A percentile compares a stretch with the other conserved stretches of the same genome.
phyloP scores from a whole-genome alignment of 2,113 vertebrate genomes.

The Chaenogobius annularis region DNA sequence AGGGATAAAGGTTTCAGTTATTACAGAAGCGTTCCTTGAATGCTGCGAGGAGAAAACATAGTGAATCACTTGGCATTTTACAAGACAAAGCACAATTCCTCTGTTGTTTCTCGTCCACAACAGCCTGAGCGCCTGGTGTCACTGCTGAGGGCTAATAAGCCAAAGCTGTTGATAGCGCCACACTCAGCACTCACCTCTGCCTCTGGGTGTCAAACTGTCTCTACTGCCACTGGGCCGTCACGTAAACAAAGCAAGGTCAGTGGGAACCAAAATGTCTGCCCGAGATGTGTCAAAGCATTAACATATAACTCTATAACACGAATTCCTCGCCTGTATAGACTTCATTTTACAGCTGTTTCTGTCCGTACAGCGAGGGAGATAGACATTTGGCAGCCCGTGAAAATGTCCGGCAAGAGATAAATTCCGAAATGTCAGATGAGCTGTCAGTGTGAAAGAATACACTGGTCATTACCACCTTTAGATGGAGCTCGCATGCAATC shows the following conservation, averaged over 20 bases:
- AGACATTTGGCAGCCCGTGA: conserved; percentile 45
- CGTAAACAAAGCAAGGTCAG: conserved; percentile 47
- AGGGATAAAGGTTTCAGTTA: too few relatives aligned
- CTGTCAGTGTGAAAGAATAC: conserved; percentile 72
- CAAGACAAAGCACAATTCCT: conserved; percentile 30
- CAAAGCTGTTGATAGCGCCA: conserved; percentile 61
- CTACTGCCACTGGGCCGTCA: conserved; percentile 36
- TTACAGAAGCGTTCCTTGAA: not conserved
- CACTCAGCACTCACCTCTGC: conserved; percentile 60
- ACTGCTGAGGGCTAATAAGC: conserved; percentile 63
- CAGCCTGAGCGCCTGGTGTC: conserved; percentile 49
- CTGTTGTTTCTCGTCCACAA: conserved; percentile 50
- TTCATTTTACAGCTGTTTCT: conserved; percentile 63
- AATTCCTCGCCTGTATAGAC: conserved; percentile 23
- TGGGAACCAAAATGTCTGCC: conserved; percentile 43
- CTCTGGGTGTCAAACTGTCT: conserved; percentile 60
- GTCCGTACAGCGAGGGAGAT: conserved; percentile 50
- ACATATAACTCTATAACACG: conserved; percentile 36
- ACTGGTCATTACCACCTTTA: conserved; percentile 65
- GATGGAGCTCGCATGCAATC: conserved; percentile 56
- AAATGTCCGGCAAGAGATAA: conserved; percentile 68
- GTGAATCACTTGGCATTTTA: conserved; percentile 24
- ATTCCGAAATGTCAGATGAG: conserved; percentile 73
- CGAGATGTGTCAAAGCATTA: conserved; percentile 57
- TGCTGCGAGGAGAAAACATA: not conserved